Base-by-base conservation (phyloP, 2,888 invertebrate genomes). In the Aquatica leii region DNA sequence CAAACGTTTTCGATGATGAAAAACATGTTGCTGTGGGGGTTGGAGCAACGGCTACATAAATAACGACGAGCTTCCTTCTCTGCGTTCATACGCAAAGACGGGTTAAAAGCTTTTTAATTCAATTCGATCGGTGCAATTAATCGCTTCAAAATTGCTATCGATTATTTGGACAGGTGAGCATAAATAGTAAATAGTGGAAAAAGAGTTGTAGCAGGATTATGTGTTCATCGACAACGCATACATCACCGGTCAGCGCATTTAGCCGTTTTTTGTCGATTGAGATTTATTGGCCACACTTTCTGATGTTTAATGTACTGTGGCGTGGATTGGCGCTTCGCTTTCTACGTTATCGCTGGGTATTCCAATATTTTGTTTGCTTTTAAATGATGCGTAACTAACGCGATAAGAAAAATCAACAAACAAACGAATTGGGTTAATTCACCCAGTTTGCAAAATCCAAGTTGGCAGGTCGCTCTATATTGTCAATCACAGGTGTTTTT, bases 281-380 rank as follows among this genome's bases (percentile, higher is more conserved):
- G 66, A 66, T 66, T 66, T 66, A 66, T 66, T 66, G 59, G 58
- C 54, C 43, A 50, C 66, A 69, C 69, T 70, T 70, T 69, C 65
- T 68, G 60, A 57, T 65, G 71, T 62, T 70, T 69, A 71, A 71
- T 71, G 69, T 69, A 69, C 53, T 68, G 71, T 68, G 52, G 52
- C 37, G 51, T 53, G 61, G 65, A 61, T 61, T 61, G 61, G 54
- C 59, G 63, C 63, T 50, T 59, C 63, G 63, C 55, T 63, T 59
- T 63, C 53, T 63, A 37, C 40, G 55, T 56, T 52, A 58, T 54
- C 48, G 52, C 14, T 48, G 40, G 54, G 54, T 53, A 57, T 63
- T 48, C 59, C 17, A 59, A 59, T 54, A 54, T 54, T 59, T 59
- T 54, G 59, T 59, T 59, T 58, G 57, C 55, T 61, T 51, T 56